Evolutionary conservation across 2,113 vertebrate species (phyloP), one percentile per base, ranked within the genome.

Genomic region (Epinephelus moara): DNA sequence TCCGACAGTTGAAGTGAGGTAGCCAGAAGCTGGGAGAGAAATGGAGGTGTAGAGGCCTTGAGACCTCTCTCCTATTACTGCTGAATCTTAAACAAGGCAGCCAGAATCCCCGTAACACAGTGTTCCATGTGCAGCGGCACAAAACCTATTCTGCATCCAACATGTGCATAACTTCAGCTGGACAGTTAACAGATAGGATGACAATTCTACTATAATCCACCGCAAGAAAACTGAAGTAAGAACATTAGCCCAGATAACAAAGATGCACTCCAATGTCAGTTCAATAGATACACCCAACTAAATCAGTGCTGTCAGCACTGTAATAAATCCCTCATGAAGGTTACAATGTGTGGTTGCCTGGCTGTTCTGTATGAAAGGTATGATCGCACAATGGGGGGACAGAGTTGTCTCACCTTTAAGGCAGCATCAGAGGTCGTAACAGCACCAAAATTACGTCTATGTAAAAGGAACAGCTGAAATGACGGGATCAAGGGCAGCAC

Each of bases 41-140:
- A 85, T 17, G 47, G 76, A 56, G 73, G 76, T 78, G 72, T 18
- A 9, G 37, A 63, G 70, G 82, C 88, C 75, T 71, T 17, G n/a
- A 78, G 87, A 82, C 70, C 78, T 70, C 53, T 3, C 42, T 81
- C 57, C 25, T 61, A 75, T 86, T 80, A 83, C 47, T 80, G 79
- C 11, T 84, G 86, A 85, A 89, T 91, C 19, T 78, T 64, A 76
- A 88, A 85, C 70, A 76, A 84, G 83, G 73, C 57, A 70, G 64
- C 15, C 59, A 40, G 71, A 80, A 66, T 53, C 27, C 30, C 40
- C 52, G 56, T 19, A 71, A 69, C 23, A 42, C 42, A 79, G 37
- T 4, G 27, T 25, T 76, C 62, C 42, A 17, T 72, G 33, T 62
- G 57, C 37, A 57, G 74, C 21, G 23, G 19, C 33, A 52, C 19